Evolutionary conservation across 2,797 vertebrate species (phyloP), one percentile per base, ranked within the genome.

Genomic region (Gadopsis bispinosus): DNA sequence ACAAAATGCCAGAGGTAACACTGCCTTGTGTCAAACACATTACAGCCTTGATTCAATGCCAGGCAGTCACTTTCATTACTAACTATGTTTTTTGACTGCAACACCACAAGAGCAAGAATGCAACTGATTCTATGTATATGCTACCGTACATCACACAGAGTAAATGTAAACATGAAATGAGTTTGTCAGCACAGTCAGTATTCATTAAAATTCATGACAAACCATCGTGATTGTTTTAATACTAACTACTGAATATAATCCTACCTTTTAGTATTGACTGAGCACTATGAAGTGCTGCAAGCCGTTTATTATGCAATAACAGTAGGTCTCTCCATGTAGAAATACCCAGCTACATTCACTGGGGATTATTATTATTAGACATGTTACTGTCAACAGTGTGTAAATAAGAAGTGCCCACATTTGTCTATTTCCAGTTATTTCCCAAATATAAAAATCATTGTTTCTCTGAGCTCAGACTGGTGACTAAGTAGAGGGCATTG

Each of bases 391-490:
- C 56, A 74, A 29, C 56, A 55, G 5, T 68, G 26, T 67, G 50
- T 39, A 41, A 66, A 71, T 73, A 39, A 59, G 74, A 65, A 66
- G 16, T 37, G 31, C 39, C 58, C 53, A 20, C 12, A 55, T 54
- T 51, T 62, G 14, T 62, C 35, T 64, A 59, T 47, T 41, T 84
- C 39, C 29, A 41, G 43, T n/a, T 35, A 20, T 72, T 60, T 26
- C 48, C 55, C 11, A 47, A 56, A 60, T 69, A 66, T 48, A 35
- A 69, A 66, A 54, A 29, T 33, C 0, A 22, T n/a, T 47, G 64
- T 88, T 85, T 86, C 87, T 89, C 89, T 88, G 88, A 90, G 87
- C 91, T 91, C 88, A 83, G 78, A 84, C 69, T 83, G 79, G 73
- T 84, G 64, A 89, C 87, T 84, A 66, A 89, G 87, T 92, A 91